Evolutionary conservation across 2,888 invertebrate species (phyloP).

Genomic region (Pseudococcus longispinus): DNA sequence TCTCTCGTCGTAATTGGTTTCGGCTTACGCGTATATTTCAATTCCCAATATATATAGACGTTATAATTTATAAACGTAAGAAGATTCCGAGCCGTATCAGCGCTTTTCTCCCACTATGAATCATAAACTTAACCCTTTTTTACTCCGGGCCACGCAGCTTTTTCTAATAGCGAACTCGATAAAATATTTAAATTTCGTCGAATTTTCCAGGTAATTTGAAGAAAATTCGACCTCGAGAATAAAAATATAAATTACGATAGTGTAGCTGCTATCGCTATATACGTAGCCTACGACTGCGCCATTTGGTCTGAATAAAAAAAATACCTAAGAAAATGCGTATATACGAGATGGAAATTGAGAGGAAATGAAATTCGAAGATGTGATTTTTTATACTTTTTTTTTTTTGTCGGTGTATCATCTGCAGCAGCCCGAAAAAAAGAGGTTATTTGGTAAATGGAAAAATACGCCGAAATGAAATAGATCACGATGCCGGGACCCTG

Average conservation of each 20-base stretch:
- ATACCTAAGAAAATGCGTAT: neutral
- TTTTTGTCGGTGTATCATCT: too few relatives aligned
- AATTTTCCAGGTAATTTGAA: constrained; percentile 31
- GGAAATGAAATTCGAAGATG: neutral
- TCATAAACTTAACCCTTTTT: constrained; percentile 22
- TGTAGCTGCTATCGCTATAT: neutral
- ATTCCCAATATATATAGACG: neutral
- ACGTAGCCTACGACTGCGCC: neutral
- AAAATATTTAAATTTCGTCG: constrained; percentile 20
- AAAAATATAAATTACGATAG: neutral
- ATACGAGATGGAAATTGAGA: neutral
- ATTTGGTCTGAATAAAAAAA: too few relatives aligned
- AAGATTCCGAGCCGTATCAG: constrained; percentile 6
- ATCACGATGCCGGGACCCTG: too few relatives aligned
- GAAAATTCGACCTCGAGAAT: neutral
- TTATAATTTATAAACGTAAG: constrained; percentile 29
- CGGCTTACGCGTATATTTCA: neutral
- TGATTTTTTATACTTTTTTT: neutral
- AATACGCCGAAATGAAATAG: too few relatives aligned
- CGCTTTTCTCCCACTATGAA: neutral
- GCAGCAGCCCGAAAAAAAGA: too few relatives aligned
- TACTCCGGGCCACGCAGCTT: neutral
- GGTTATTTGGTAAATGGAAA: too few relatives aligned
- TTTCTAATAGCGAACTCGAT: constrained; percentile 16
- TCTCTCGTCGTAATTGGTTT: constrained; percentile 13